Base-by-base conservation (phyloP, 2,888 invertebrate genomes). In the Xanthorhoe designata region DNA sequence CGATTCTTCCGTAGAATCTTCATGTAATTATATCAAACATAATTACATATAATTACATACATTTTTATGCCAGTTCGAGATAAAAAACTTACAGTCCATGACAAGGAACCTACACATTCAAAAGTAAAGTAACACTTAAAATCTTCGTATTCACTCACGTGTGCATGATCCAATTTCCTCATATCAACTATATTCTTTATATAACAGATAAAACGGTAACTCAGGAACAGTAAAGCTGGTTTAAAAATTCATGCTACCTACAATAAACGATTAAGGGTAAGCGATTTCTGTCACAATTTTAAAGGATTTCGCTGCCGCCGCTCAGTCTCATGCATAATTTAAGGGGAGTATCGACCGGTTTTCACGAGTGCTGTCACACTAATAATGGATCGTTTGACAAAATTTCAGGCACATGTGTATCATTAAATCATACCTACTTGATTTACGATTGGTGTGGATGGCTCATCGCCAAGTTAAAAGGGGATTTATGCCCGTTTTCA, bases 301-400 rank as follows among this genome's bases (percentile, higher is more conserved):
- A 81, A 82, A 79, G 76, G 78, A 79, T 80, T 74, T 70, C 67
- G 70, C 64, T 70, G 75, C 64, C 73, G 73, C 73, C 74, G 75
- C 73, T 72, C 75, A 67, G 71, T 67, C 77, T 81, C 82, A 81
- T 84, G 79, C 82, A 85, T 85, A 83, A 84, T 83, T 82, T 80
- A 82, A 79, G 71, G 61, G 63, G 72, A 77, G 75, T 80, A 84
- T 83, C 78, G 83, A 83, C 78, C 75, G 75, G 64, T 54, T 71
- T 62, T 49, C 35, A 61, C 72, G 72, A 69, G 72, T 71, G 70
- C 72, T 72, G 74, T 71, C 73, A 74, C 71, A 72, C 76, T 79
- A 78, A 76, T 82, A 81, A 77, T 63, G 59, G 66, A 66, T 66
- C 51, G 67, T 67, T 56, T 67, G 67, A 63, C 59, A 60, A 63